Conservation (phyloP, 1,140 invertebrate species). For the Euschistus heros region DNA sequence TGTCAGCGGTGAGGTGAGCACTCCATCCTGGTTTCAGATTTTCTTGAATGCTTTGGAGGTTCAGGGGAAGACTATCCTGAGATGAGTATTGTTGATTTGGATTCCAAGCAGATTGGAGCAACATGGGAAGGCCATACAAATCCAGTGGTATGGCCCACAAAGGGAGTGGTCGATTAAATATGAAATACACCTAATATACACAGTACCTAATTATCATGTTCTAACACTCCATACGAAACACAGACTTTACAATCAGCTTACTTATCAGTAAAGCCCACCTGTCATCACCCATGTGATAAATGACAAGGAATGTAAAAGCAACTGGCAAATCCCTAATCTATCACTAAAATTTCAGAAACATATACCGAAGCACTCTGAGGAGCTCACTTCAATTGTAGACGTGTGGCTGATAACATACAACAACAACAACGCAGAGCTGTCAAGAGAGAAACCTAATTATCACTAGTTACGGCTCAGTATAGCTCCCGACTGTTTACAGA, state of each 20-base stretch:
- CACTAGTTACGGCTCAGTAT: neutral
- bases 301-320: neutral
- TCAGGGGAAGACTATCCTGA: conserved; percentile 21
- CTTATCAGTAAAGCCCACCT: neutral
- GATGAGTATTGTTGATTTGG: conserved; percentile 23
- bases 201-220: too few species aligned
- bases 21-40: conserved; percentile 48
- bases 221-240: too few species aligned
- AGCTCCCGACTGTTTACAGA: conserved; percentile 19
- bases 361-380: neutral
- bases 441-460: conserved; percentile 1
- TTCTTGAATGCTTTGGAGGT: conserved; percentile 29
- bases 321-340: neutral
- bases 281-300: conserved; percentile 10
- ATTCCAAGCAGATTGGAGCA: conserved; percentile 29
- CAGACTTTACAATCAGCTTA: too few species aligned
- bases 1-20: conserved; percentile 57
- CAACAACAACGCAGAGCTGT: conserved; percentile 3
- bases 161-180: conserved; percentile 15
- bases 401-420: neutral
- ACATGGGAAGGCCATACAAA: conserved; percentile 28
- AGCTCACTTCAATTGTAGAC: too few species aligned
- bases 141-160: neutral
- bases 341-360: neutral
- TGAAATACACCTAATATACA: too few species aligned